phyloP scores from a whole-genome alignment of 2,888 invertebrate species.

The Lacanobia oleracea region DNA sequence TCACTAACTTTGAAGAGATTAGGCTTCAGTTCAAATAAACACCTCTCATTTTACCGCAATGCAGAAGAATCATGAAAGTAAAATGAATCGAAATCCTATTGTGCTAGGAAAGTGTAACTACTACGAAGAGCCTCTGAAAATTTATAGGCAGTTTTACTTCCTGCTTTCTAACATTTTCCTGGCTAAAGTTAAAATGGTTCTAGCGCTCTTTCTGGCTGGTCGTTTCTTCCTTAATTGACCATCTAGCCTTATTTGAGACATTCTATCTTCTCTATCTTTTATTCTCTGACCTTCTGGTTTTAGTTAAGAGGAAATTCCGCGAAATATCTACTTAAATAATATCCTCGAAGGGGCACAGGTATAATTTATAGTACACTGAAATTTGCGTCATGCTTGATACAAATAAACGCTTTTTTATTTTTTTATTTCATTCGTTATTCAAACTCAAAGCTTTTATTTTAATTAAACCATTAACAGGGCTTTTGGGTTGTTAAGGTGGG shows the following conservation, averaged over 20 bases:
- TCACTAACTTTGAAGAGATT: too few relatives aligned
- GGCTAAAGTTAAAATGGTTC: slow-evolving; percentile 36
- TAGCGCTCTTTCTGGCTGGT: background rate
- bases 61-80: slow-evolving; percentile 44
- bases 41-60: slow-evolving; percentile 29
- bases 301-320: background rate
- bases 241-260: background rate
- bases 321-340: too few relatives aligned
- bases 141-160: slow-evolving; percentile 49
- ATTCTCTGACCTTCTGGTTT: background rate
- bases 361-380: too few relatives aligned
- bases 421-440: too few relatives aligned
- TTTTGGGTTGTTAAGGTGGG: too few relatives aligned
- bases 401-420: too few relatives aligned
- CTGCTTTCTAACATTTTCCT: background rate
- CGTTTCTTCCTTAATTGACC: background rate
- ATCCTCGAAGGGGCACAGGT: too few relatives aligned
- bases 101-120: slow-evolving; percentile 1
- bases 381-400: too few relatives aligned
- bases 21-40: background rate
- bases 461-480: too few relatives aligned
- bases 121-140: slow-evolving; percentile 27
- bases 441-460: too few relatives aligned
- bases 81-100: slow-evolving; percentile 36
- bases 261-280: too few relatives aligned